Percentiles rank a stretch among this genome's conserved stretches.
Evolutionary conservation across 2,888 invertebrate genomes (phyloP).

Genomic region (Agrypnus murinus): DNA sequence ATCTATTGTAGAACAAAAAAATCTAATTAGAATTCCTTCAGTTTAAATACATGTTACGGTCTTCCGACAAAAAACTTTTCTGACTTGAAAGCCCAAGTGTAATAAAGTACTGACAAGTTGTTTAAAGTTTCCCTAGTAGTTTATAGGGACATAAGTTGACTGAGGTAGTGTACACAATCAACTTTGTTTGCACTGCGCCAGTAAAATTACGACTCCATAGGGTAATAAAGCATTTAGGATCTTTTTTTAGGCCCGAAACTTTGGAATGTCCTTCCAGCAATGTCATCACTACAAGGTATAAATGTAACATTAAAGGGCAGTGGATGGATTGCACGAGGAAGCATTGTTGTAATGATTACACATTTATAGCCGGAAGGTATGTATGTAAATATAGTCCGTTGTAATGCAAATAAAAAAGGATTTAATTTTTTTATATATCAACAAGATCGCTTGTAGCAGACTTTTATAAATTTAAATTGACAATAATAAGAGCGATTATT

Average conservation of each 20-base stretch:
- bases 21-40: conserved; percentile 1
- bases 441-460: too few species aligned
- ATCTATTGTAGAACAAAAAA: too few species aligned
- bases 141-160: background rate
- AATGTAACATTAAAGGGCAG: conserved; percentile 75
- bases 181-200: background rate
- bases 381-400: too few species aligned
- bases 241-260: conserved; percentile 63
- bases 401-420: too few species aligned
- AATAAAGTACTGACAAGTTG: background rate
- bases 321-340: conserved; percentile 78
- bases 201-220: background rate
- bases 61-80: conserved; percentile 13
- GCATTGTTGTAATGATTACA: conserved; percentile 78
- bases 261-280: conserved; percentile 77
- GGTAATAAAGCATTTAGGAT: background rate
- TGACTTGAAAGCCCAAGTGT: conserved; percentile 3
- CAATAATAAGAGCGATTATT: too few species aligned
- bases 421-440: too few species aligned
- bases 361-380: conserved; percentile 77
- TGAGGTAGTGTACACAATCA: background rate
- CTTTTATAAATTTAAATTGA: too few species aligned
- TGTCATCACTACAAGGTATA: conserved; percentile 76
- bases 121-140: background rate
- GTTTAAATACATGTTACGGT: background rate